These are phyloP conservation scores for Acanthisitta chloris DNA, from an alignment of 2,113 vertebrate genomes.

Conservation along the genomic window DNA sequence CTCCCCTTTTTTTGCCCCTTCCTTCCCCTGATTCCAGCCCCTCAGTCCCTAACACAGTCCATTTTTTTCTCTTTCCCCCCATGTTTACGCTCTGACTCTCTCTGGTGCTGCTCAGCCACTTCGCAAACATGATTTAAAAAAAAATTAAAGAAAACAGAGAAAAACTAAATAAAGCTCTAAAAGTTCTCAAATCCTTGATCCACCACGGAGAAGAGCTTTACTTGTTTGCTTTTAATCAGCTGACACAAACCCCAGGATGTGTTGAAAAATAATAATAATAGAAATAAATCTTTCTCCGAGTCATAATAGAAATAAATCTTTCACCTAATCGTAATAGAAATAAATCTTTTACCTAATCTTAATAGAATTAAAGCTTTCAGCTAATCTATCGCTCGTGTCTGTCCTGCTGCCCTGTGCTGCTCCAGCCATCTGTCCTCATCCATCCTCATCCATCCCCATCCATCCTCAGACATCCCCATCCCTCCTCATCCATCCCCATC, in stretches of 20 bases:
- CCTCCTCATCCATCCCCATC: neutral
- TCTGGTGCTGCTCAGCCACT: slow-evolving; percentile 17
- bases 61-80: neutral
- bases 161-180: slow-evolving; percentile 6
- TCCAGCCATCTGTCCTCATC: accelerated
- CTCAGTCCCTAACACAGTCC: neutral
- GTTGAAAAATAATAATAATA: neutral
- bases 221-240: slow-evolving; percentile 59
- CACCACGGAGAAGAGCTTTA: neutral
- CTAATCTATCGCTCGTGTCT: neutral
- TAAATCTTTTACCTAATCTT: neutral
- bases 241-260: neutral
- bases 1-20: neutral
- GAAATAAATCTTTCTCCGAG: neutral
- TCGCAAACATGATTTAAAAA: neutral
- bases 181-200: slow-evolving; percentile 42
- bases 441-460: too few relatives aligned
- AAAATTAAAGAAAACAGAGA: neutral
- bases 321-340: neutral
- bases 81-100: neutral
- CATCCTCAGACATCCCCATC: neutral
- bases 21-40: slow-evolving; percentile 6
- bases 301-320: neutral
- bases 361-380: neutral
- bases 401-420: accelerated